Base-by-base conservation (phyloP, 2,113 vertebrate species). In the Nannospalax galili region DNA sequence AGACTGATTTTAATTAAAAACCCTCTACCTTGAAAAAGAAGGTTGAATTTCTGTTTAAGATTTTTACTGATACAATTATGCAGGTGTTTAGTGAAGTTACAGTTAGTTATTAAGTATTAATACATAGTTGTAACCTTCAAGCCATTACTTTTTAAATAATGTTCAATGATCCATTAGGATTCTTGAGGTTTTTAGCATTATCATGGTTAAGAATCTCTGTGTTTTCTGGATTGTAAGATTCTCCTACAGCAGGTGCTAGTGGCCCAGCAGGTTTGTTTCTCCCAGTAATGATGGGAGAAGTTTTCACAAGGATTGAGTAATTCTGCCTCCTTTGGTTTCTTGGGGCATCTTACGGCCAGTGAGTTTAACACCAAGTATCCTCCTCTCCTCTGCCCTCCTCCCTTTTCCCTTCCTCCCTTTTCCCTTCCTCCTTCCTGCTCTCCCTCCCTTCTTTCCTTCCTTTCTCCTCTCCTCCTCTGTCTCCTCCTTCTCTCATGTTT, bases 21-120 rank as follows among this genome's bases (percentile, higher is more conserved):
- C 30, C 84, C 90, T 96, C 93, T 70, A 96, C 56, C 42, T 97
- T 95, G 93, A 95, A 97, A 42, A 95, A 96, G 73, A 52, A 96
- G 96, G 97, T 74, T 92, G 89, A 97, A 97, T 97, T 97, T 96
- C 78, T 96, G 42, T 96, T 97, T 97, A 90, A 96, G 88, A 96
- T 94, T 93, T 93, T 73, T 94, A n/a, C 95, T 65, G 37, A 96
- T 97, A 97, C 96, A 98, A 95, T 96, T 48, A n/a, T 22, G 7
- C 73, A 24, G 20, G 78, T 96, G 82, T 94, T 79, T 94, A 81
- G 94, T 95, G 88, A 97, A 90, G 92, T 95, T 80, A 48, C 60
- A 88, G 37, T 97, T 97, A 98, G 95, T 90, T 97, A 96, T 91
- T 95, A 95, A 85, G 81, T 97, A 85, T 52, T 60, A 97, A 90